These are phyloP conservation scores for Palythoa grandis DNA, from an alignment of 92 coral and sea anemone genomes.

Conservation along the genomic window DNA sequence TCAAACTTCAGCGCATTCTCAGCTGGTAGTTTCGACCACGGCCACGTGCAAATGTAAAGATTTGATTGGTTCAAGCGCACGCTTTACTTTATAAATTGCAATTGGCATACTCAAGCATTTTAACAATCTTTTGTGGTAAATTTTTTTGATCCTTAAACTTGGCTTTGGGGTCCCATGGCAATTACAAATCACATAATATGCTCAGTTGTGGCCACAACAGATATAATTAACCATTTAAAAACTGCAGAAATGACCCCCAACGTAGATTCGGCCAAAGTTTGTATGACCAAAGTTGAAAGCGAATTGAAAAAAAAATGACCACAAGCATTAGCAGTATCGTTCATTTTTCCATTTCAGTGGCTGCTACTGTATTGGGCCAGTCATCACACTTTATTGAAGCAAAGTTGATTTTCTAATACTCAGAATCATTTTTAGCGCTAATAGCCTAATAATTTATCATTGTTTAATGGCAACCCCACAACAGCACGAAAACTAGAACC, in stretches of 20 bases:
- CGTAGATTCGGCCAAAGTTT: not conserved
- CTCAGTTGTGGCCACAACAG: not conserved
- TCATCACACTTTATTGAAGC: not conserved
- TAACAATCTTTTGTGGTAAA: not conserved
- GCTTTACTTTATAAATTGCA: not conserved
- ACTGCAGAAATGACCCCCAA: not conserved
- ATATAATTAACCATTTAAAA: not conserved
- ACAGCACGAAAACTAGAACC: not conserved
- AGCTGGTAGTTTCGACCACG: slow-evolving; percentile 18
- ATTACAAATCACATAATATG: not conserved
- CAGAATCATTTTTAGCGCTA: no score
- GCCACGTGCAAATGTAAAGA: slow-evolving; percentile 27
- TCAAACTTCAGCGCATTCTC: slow-evolving; percentile 30
- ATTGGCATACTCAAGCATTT: not conserved
- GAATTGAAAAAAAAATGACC: not conserved
- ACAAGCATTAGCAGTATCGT: not conserved
- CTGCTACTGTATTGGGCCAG: not conserved
- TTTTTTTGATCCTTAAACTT: not conserved
- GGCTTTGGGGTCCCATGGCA: not conserved
- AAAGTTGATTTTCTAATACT: not conserved
- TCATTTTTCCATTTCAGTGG: not conserved
- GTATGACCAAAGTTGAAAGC: not conserved
- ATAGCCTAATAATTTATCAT: not conserved
- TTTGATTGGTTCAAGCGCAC: slow-evolving; percentile 5
- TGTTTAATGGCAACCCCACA: not conserved